Base-by-base conservation (phyloP, 2,113 vertebrate genomes). In the Catharus fuscescens region DNA sequence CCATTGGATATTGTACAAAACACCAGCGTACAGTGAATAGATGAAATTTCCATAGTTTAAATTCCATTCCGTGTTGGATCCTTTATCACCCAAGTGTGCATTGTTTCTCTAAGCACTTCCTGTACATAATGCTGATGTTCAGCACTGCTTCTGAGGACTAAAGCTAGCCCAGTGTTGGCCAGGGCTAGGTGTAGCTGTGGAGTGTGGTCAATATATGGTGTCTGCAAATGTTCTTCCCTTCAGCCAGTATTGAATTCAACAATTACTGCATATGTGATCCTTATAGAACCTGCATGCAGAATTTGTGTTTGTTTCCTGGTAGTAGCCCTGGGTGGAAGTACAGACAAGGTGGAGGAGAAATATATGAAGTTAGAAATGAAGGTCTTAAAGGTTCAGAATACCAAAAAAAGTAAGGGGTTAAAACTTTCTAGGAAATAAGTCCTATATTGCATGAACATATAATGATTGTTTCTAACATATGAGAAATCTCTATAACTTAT, bases 31-130 rank as follows among this genome's bases (percentile, higher is more conserved):
- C 44, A 56, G 26, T 40, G 19, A 32, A 31, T 5, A 48, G 56
- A 36, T 42, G 38, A 38, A 36, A 38, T 44, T 89, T 29, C n/a
- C 54, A 14, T 12, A 12, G n/a, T 25, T 47, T 8, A 76, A 61
- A 61, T 47, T 61, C 70, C 61, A 67, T 77, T 42, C 14, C 28
- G 8, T 2, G 0, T 36, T 70, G 52, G 62, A 66, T 54, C 44
- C 67, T 66, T 0, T 9, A 66, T 6, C 9, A 66, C 25, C 13
- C 15, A 48, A 31, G 21, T 28, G 10, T 45, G 16, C 3, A 0
- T 72, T 94, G 48, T 61, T 91, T 52, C 32, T 71, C 14, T 31
- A 4, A 71, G 36, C 20, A 12, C 40, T 71, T 45, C 14, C 15
- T n/a, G 34, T 72, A 15, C 17, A 1, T 32, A 18, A 28, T 65